A percentile compares a stretch with the other conserved stretches of the same genome.
These are phyloP conservation scores for Orthosia gothica DNA, from an alignment of 2,888 invertebrate species.

Conservation along the genomic window DNA sequence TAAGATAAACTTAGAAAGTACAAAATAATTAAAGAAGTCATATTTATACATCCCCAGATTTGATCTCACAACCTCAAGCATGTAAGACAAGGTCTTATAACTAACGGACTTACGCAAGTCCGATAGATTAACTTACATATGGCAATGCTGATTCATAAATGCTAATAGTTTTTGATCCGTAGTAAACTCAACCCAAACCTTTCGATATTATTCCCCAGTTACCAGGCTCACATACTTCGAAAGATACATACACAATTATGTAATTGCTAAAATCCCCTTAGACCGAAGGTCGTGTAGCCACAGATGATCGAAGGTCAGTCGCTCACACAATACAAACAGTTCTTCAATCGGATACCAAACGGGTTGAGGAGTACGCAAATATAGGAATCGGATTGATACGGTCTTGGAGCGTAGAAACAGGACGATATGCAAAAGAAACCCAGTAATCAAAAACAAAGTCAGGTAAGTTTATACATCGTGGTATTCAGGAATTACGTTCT, in stretches of 20 bases:
- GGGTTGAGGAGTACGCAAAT: conserved; percentile 51
- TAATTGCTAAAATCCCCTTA: conserved; percentile 9
- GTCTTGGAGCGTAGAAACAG: conserved; percentile 22
- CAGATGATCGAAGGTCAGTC: conserved; percentile 35
- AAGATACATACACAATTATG: conserved; percentile 15
- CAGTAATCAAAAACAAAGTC: too few species aligned
- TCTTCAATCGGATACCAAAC: conserved; percentile 41
- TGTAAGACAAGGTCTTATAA: too few species aligned
- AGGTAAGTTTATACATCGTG: too few species aligned
- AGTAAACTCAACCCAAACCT: not conserved
- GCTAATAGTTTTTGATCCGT: too few species aligned
- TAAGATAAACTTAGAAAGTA: too few species aligned
- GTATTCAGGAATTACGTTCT: too few species aligned
- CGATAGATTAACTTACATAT: too few species aligned
- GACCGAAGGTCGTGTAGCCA: not conserved
- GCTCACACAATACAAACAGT: conserved; percentile 41
- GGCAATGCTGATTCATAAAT: too few species aligned
- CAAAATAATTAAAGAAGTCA: too few species aligned
- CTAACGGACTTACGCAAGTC: too few species aligned
- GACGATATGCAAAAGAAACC: conserved; percentile 5
- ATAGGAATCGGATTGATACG: conserved; percentile 21
- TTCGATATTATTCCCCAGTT: not conserved
- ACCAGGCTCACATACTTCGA: conserved; percentile 1
- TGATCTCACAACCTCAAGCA: too few species aligned
- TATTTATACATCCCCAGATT: too few species aligned